phyloP scores from a whole-genome alignment of 2,888 invertebrate genomes.

The Pristionchus entomophagus region DNA sequence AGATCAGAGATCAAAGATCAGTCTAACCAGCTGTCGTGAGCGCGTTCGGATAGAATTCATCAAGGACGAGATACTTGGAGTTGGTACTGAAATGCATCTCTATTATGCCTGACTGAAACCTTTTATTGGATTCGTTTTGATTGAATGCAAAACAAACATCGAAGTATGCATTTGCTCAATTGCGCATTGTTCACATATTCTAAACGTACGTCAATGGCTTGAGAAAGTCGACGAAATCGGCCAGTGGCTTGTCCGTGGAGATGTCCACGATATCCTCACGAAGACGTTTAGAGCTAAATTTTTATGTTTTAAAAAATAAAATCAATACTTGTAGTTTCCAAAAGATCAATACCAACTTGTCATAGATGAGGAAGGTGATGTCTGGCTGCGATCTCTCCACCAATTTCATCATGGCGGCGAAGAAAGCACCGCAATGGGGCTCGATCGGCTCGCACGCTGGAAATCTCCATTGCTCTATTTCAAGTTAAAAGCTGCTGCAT shows the following conservation, averaged over 20 bases:
- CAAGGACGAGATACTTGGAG: conserved; percentile 1
- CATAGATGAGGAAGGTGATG: background rate
- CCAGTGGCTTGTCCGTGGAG: background rate
- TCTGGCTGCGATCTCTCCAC: background rate
- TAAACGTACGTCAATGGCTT: background rate
- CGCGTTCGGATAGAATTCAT: conserved; percentile 3
- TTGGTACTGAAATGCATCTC: background rate
- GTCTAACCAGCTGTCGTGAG: background rate
- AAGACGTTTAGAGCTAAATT: background rate
- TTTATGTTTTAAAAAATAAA: background rate
- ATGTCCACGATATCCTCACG: background rate
- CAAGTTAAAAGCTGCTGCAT: background rate
- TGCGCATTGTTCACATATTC: no score
- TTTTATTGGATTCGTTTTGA: background rate
- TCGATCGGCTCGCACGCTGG: background rate
- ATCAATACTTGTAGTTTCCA: background rate
- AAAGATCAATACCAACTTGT: background rate
- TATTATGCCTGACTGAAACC: background rate
- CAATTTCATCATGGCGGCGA: background rate
- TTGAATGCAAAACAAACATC: background rate
- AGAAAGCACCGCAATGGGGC: background rate
- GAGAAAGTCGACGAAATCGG: background rate
- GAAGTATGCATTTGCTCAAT: no score
- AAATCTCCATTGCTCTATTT: background rate
- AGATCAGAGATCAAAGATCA: background rate